Conservation (phyloP, 1,140 invertebrate species). For the Bombus affinis region DNA sequence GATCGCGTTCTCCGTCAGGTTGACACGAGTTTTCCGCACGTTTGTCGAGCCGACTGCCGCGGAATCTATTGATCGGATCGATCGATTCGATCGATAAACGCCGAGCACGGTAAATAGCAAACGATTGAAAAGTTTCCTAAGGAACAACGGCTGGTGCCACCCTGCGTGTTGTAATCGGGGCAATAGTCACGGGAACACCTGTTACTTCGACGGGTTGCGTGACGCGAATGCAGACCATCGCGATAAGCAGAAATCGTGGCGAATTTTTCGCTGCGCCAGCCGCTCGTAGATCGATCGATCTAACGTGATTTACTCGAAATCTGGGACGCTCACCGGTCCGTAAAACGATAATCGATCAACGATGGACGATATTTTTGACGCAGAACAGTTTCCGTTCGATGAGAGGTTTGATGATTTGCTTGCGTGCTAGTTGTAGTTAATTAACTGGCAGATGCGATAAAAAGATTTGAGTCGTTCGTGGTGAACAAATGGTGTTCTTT, state of each 20-base stretch:
- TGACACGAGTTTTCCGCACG: slow-evolving; percentile 29
- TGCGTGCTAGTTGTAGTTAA: background rate
- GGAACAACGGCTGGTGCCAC: slow-evolving; percentile 8
- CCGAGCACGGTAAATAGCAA: background rate
- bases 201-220: slow-evolving; percentile 50
- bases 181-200: slow-evolving; percentile 65
- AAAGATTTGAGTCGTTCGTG: no score
- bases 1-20: slow-evolving; percentile 17
- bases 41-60: slow-evolving; percentile 28
- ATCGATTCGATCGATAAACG: slow-evolving; percentile 31
- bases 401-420: background rate
- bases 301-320: slow-evolving; percentile 18
- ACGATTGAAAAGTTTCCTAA: slow-evolving; percentile 45
- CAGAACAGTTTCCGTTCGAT: background rate
- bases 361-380: background rate
- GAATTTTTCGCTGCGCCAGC: slow-evolving; percentile 29
- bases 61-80: slow-evolving; percentile 14
- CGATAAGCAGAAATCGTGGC: slow-evolving; percentile 40
- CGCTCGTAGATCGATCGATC: slow-evolving; percentile 21
- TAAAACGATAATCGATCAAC: slow-evolving; percentile 27
- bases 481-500: no score
- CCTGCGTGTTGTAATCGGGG: slow-evolving; percentile 59
- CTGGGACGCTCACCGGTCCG: background rate
- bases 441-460: background rate
- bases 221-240: slow-evolving; percentile 53